These are phyloP conservation scores for Seriola quinqueradiata DNA, from an alignment of 2,113 vertebrate genomes.

Conservation along the genomic window DNA sequence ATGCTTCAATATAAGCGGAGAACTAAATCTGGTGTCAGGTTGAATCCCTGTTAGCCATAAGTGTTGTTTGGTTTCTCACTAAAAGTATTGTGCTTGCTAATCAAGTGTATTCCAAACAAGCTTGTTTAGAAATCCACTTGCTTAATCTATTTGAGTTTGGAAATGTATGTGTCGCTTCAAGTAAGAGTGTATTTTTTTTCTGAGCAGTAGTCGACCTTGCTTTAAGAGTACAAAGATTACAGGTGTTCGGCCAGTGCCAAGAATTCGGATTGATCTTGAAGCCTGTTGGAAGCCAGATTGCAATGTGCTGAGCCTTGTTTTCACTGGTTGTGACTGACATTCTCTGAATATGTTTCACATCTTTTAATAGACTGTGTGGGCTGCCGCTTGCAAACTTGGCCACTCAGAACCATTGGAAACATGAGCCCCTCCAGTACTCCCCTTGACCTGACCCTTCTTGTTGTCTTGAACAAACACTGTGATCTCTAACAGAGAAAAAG, in stretches of 20 bases:
- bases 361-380: conserved; percentile 80
- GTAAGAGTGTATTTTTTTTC: background rate
- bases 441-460: conserved; percentile 49
- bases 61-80: conserved; percentile 8
- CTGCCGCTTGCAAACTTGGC: conserved; percentile 61
- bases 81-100: background rate
- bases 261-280: conserved; percentile 42
- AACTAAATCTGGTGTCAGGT: background rate
- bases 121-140: background rate
- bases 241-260: conserved; percentile 27
- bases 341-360: conserved; percentile 80
- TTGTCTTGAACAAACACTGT: conserved; percentile 68
- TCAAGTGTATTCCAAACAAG: background rate
- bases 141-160: background rate
- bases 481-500: conserved; percentile 57
- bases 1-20: background rate
- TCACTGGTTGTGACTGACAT: conserved; percentile 73
- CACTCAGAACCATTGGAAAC: conserved; percentile 72
- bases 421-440: conserved; percentile 58
- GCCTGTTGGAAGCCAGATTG: conserved; percentile 35
- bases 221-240: conserved; percentile 48
- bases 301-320: conserved; percentile 37
- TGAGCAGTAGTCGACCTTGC: conserved; percentile 21
- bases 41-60: background rate
- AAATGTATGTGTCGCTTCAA: background rate